A percentile compares a stretch with the other conserved stretches of the same genome.
These are phyloP conservation scores for Aurelia sp. DNA, from an alignment of 30 jellyfish, hydroid and myxozoan species.

Conservation along the genomic window DNA sequence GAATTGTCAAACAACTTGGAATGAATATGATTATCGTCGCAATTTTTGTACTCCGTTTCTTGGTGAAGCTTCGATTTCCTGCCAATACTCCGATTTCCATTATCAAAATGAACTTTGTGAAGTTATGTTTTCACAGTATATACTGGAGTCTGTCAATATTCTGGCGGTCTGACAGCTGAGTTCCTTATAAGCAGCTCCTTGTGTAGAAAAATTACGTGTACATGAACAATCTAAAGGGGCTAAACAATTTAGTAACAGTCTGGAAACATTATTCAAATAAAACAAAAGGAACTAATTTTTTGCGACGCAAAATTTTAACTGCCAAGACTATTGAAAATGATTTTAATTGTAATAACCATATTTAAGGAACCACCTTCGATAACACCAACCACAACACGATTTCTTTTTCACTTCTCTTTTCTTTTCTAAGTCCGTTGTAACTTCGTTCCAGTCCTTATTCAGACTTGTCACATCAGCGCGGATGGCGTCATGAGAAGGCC, in stretches of 20 bases:
- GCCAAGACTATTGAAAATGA: not conserved
- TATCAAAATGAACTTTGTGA: no score
- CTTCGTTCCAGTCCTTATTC: conserved; percentile 84
- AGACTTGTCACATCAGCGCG: conserved; percentile 37
- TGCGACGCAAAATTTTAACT: not conserved
- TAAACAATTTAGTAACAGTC: not conserved
- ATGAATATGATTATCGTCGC: no score
- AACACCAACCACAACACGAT: conserved; percentile 87
- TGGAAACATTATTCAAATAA: not conserved
- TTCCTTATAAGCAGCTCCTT: no score
- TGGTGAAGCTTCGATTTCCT: no score
- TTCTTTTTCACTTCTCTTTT: conserved; percentile 66
- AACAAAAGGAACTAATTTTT: not conserved
- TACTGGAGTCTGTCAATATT: no score
- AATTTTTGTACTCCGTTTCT: no score
- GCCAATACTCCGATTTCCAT: no score
- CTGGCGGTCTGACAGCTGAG: no score
- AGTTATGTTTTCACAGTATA: no score
- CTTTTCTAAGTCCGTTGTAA: conserved; percentile 60
- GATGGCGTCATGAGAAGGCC: conserved; percentile 70
- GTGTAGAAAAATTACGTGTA: no score
- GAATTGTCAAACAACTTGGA: no score
- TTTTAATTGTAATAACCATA: conserved; percentile 71
- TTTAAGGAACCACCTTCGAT: conserved; percentile 78
- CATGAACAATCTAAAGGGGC: not conserved